Evolutionary conservation across 1,140 invertebrate genomes (phyloP), one percentile per base, ranked within the genome.

Genomic region (Phenacoccus solenopsis): DNA sequence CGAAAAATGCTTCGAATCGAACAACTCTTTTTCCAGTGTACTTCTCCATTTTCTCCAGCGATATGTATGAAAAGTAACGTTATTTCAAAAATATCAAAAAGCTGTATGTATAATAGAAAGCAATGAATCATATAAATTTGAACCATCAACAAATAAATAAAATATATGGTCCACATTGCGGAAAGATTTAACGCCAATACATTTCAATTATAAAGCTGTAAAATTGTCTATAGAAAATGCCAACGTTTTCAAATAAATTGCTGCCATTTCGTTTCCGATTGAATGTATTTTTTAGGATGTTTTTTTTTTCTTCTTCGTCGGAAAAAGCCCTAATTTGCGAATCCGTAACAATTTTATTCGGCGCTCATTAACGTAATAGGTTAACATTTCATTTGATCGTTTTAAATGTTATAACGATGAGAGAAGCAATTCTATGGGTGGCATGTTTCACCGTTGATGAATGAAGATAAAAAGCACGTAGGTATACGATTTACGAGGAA

Each of bases 101-200:
- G 30, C 38, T 49, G 2, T 49, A n/a, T 16, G 16, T 49, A 4
- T 10, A 2, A 49, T 49, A 49, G 38, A 49, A 49, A 49, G 38
- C 38, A 49, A 49, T 49, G 38, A 49, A 49, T 49, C 38, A 49
- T 49, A 49, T 49, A 49, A 49, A 49, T 49, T 49, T 49, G 38
- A 49, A 49, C 38, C 38, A 49, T 49, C 38, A 49, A 49, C 38
- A 49, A 49, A 49, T n/a, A 49, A 49, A 49, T 49, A 49, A 49
- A 49, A 49, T 49, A 49, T 49, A 49, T n/a, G 3, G 38, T 49
- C 38, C 38, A 49, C 3, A 49, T n/a, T 16, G 38, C 38, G 38
- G 2, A n/a, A 49, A 49, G 38, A 49, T 49, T 49, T 49, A 49
- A 49, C 16, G 38, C 38, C 38, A 49, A 49, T 49, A 49, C 38